These are phyloP conservation scores for Leistus spinibarbis DNA, from an alignment of 2,888 invertebrate genomes.

Conservation along the genomic window DNA sequence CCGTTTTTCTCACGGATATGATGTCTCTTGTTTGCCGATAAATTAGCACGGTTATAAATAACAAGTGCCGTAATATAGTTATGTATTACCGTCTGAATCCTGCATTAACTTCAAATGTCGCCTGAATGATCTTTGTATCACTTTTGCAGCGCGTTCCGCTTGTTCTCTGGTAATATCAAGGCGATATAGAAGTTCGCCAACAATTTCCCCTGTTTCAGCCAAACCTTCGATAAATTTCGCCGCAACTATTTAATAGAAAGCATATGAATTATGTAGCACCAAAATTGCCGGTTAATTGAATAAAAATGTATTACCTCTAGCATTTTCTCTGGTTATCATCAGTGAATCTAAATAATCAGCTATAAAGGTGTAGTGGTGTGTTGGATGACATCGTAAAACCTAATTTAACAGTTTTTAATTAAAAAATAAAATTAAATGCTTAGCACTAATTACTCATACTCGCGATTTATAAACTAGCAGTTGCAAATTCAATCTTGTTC, in stretches of 20 bases:
- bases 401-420: conserved; percentile 47
- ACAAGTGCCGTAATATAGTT: background rate
- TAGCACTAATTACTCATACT: no score
- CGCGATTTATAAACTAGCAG: no score
- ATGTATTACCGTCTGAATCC: background rate
- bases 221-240: conserved; percentile 53
- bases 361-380: conserved; percentile 68
- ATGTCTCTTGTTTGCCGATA: no score
- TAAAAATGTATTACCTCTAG: conserved; percentile 50
- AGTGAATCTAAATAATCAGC: conserved; percentile 72
- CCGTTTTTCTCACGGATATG: no score
- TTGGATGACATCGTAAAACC: conserved; percentile 73
- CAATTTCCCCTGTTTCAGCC: conserved; percentile 51
- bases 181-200: conserved; percentile 49
- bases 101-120: background rate
- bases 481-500: no score
- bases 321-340: conserved; percentile 68
- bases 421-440: conserved; percentile 11
- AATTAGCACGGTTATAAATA: no score
- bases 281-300: no score
- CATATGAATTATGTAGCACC: background rate
- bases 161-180: conserved; percentile 51
- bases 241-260: conserved; percentile 47
- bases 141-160: conserved; percentile 49
- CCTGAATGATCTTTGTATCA: conserved; percentile 51